These are phyloP conservation scores for Lasioglossum albipes DNA, from an alignment of 1,140 invertebrate genomes.

Conservation along the genomic window DNA sequence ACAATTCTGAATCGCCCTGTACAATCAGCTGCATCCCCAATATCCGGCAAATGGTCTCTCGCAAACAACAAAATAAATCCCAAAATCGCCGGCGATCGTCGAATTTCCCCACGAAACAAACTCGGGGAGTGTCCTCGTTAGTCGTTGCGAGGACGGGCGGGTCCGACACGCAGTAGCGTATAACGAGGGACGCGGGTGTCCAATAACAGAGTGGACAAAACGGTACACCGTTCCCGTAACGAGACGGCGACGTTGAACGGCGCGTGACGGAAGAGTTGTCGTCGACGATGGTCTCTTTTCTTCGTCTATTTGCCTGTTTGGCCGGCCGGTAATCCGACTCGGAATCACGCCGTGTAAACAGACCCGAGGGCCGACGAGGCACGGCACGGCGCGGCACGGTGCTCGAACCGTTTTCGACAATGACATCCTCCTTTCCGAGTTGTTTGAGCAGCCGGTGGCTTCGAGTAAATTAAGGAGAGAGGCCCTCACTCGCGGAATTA, in stretches of 20 bases:
- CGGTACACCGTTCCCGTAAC: too few relatives aligned
- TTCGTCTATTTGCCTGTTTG: not conserved
- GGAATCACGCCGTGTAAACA: conserved; percentile 6
- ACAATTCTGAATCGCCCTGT: too few relatives aligned
- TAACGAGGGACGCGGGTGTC: not conserved
- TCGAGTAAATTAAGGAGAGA: conserved; percentile 15
- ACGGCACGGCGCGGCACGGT: not conserved
- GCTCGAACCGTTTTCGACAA: conserved; percentile 12
- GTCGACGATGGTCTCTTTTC: not conserved
- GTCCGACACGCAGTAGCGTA: not conserved
- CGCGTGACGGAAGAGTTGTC: not conserved
- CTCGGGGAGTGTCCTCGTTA: too few relatives aligned
- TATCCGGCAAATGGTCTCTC: too few relatives aligned
- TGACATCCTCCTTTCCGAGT: conserved; percentile 14
- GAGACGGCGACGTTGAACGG: too few relatives aligned
- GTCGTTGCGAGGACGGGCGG: too few relatives aligned
- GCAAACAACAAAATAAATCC: too few relatives aligned
- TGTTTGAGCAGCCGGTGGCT: conserved; percentile 3
- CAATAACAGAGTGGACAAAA: too few relatives aligned
- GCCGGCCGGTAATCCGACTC: not conserved
- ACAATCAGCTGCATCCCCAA: too few relatives aligned
- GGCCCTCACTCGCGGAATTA: not conserved
- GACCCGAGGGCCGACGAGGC: not conserved
- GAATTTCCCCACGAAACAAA: too few relatives aligned
- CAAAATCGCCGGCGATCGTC: too few relatives aligned